Conservation (phyloP, 2,888 invertebrate genomes). For the Mesorhabditis sp. region DNA sequence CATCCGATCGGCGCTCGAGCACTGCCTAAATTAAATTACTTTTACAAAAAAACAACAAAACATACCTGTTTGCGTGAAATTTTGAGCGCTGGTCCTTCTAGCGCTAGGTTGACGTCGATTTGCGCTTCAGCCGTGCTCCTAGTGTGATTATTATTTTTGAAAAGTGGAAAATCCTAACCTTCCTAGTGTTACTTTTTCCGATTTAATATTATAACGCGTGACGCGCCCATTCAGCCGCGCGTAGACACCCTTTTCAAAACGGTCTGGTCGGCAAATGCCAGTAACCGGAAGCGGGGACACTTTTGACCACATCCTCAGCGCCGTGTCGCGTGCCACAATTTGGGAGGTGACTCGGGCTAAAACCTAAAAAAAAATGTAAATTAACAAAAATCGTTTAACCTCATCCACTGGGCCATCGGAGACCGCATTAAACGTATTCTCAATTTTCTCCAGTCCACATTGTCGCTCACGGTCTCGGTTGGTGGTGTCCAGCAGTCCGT, state of each 20-base stretch:
- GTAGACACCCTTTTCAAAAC: not conserved
- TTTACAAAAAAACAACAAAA: not conserved
- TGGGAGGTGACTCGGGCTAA: not conserved
- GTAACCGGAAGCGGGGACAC: slow-evolving; percentile 1
- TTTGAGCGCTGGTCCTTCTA: slow-evolving; percentile 36
- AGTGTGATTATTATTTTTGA: slow-evolving; percentile 15
- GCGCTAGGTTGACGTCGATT: slow-evolving; percentile 49
- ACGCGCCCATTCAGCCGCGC: slow-evolving; percentile 6
- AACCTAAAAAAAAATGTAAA: not conserved
- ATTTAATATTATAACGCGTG: not conserved
- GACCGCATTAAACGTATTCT: slow-evolving; percentile 3
- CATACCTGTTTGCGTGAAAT: not conserved
- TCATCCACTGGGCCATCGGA: not conserved
- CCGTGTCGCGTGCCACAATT: not conserved
- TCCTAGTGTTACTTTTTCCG: not conserved
- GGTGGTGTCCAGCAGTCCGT: not conserved
- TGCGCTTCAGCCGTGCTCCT: slow-evolving; percentile 9
- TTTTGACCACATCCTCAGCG: not conserved
- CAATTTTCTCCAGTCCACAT: not conserved
- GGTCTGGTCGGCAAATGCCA: not conserved
- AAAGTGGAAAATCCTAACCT: not conserved
- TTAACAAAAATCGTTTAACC: not conserved
- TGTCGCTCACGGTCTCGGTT: not conserved
- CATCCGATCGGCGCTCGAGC: slow-evolving; percentile 2
- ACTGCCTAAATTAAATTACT: slow-evolving; percentile 5